Base-by-base conservation (phyloP, 1,140 invertebrate species). In the Copidosoma floridanum region DNA sequence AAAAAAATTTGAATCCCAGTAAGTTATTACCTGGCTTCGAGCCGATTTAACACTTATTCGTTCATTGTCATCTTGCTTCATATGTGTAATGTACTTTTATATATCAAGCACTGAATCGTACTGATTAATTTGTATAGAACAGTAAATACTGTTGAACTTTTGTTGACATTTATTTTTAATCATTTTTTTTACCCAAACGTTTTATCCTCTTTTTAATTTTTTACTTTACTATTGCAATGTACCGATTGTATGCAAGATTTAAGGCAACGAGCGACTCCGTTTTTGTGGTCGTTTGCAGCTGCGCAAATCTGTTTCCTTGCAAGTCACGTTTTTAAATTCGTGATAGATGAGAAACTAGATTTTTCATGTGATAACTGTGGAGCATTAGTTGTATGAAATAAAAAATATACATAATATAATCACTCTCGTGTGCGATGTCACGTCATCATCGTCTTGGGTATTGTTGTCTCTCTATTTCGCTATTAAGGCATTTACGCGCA, bases 151-250 rank as follows among this genome's bases (percentile, higher is more conserved):
- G 16, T 6, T 8, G 35, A 20, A 50, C 18, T 41, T 57, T 43
- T 27, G 7, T 23, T 7, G 21, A 41, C 3, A 40, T 55, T 40
- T 57, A 51, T 24, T 24, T 57, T 41, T 50, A 57, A 24, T 50
- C 26, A 35, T 50, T 48, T n/a, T 40, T 11, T 56, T 2, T 35
- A n/a, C 29, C 29, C 6, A 32, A 32, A 6, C 29, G 29, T 57
- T 38, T 26, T 43, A n/a, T 29, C 7, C 41, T 27, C 35, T 24
- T 57, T 48, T 37, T 51, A 23, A 48, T 38, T 59, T 61, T 61
- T 47, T 68, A 68, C 66, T 68, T 65, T 65, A 61, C 50, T 56
- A 57, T 57, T 40, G n/a, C 62, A 65, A 58, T 65, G 57, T n/a
- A n/a, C n/a, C n/a, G 35, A 52, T 47, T 62, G 53, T 56, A 59